Evolutionary conservation across 2,113 vertebrate genomes (phyloP), one percentile per base, ranked within the genome.

Genomic region (Xenopus tropicalis): DNA sequence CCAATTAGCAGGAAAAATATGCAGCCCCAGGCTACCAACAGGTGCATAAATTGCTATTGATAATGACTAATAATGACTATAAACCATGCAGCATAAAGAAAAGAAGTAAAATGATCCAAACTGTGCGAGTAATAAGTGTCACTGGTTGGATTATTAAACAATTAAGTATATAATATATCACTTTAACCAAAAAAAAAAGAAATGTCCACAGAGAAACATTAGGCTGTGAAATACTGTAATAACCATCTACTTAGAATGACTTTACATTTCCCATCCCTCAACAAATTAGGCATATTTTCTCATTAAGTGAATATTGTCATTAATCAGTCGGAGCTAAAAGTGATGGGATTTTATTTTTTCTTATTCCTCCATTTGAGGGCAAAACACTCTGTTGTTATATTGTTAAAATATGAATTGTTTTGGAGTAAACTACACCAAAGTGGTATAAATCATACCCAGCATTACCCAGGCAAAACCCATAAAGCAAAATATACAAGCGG

Each of bases 381-480:
- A 51, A 11, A 19, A 46, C 22, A 37, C 29, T 29, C 21, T 37
- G 21, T 61, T 43, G 67, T 74, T 59, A n/a, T 51, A 66, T 69
- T 63, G 44, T 24, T 62, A 75, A 75, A 69, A 69, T 69, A 69
- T 69, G 14, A 44, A 19, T 11, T 24, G 23, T 37, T 69, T 75
- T 44, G 42, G 42, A 62, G 57, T 25, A 74, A 74, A 46, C 57
- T 51, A 13, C 24, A 54, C 46, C 43, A 61, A 62, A n/a, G 17
- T 17, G 11, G 23, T 24, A 76, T 76, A 69, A 76, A 76, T 76
- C 73, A 76, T 63, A 63, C 46, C 24, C 46, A 69, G 16, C 59
- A 69, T 54, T 68, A 69, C 58, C 25, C 11, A 44, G 63, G 46
- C 25, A 8, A n/a, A 68, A 61, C 64, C 52, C 61, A 69, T 42